Evolutionary conservation across 1,140 invertebrate genomes (phyloP).

Genomic region (Harlomillsia oculata): DNA sequence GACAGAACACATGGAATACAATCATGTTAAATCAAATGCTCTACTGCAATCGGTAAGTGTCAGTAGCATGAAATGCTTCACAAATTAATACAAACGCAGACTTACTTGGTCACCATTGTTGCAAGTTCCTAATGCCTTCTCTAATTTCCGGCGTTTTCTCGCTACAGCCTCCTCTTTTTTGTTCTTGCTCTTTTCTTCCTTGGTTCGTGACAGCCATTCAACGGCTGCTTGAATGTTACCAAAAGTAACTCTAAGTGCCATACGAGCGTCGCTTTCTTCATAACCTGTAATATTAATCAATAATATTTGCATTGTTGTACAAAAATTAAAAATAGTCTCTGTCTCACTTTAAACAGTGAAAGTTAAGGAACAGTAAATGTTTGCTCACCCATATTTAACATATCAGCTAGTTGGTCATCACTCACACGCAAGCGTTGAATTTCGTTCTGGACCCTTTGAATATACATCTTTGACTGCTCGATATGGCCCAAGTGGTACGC

Average conservation of each 20-base stretch:
- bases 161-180: slow-evolving; percentile 44
- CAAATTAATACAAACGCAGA: slow-evolving; percentile 26
- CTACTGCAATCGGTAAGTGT: slow-evolving; percentile 7
- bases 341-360: too few relatives aligned
- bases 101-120: slow-evolving; percentile 40
- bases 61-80: not conserved
- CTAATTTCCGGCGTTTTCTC: slow-evolving; percentile 45
- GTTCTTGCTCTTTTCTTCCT: slow-evolving; percentile 45
- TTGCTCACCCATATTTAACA: slow-evolving; percentile 48
- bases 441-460: slow-evolving; percentile 52
- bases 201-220: slow-evolving; percentile 51
- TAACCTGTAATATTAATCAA: slow-evolving; percentile 49
- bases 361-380: not conserved
- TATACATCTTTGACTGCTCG: slow-evolving; percentile 47
- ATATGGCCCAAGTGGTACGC: slow-evolving; percentile 61
- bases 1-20: slow-evolving; percentile 1
- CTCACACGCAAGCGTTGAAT: slow-evolving; percentile 52
- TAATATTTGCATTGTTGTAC: too few relatives aligned
- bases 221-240: slow-evolving; percentile 53
- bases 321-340: too few relatives aligned
- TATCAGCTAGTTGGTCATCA: slow-evolving; percentile 44
- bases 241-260: slow-evolving; percentile 52
- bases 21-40: slow-evolving; percentile 3
- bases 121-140: slow-evolving; percentile 42
- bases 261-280: slow-evolving; percentile 50